These are phyloP conservation scores for Drosophila setosimentum DNA, from an alignment of 2,888 invertebrate species.

Conservation along the genomic window DNA sequence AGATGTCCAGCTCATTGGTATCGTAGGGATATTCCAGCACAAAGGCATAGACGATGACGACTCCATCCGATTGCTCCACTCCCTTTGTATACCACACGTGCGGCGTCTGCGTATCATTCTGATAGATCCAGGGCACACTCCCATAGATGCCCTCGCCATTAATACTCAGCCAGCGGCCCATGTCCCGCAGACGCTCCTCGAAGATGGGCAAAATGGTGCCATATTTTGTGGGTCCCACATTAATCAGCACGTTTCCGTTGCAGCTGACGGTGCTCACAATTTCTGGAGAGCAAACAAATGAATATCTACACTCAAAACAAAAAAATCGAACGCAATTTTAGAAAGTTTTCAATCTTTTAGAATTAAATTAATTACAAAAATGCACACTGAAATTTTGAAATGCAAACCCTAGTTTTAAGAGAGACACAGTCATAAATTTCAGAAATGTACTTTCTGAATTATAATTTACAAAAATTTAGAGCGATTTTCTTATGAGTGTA, in stretches of 20 bases:
- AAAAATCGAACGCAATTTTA: neutral
- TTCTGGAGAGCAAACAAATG: conserved; percentile 77
- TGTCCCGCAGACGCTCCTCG: conserved; percentile 91
- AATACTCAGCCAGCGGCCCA: conserved; percentile 92
- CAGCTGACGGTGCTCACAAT: conserved; percentile 93
- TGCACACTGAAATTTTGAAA: no score
- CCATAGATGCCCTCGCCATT: conserved; percentile 96
- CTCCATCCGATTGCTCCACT: conserved; percentile 68
- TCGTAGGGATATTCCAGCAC: conserved; percentile 89
- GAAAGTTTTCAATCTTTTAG: no score
- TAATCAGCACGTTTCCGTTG: conserved; percentile 89
- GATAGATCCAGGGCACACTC: conserved; percentile 91
- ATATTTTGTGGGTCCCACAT: conserved; percentile 95
- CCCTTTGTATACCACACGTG: conserved; percentile 90
- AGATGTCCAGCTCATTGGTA: conserved; percentile 86
- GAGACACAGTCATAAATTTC: no score
- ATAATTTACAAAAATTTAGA: no score
- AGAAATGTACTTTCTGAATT: no score
- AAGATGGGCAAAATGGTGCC: conserved; percentile 94
- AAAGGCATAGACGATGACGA: conserved; percentile 88
- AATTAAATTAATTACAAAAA: no score
- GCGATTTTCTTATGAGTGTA: no score
- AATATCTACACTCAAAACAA: neutral
- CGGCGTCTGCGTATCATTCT: conserved; percentile 91
- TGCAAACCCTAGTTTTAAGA: no score